phyloP scores from a whole-genome alignment of 2,113 vertebrate species.

The Elachura formosa region DNA sequence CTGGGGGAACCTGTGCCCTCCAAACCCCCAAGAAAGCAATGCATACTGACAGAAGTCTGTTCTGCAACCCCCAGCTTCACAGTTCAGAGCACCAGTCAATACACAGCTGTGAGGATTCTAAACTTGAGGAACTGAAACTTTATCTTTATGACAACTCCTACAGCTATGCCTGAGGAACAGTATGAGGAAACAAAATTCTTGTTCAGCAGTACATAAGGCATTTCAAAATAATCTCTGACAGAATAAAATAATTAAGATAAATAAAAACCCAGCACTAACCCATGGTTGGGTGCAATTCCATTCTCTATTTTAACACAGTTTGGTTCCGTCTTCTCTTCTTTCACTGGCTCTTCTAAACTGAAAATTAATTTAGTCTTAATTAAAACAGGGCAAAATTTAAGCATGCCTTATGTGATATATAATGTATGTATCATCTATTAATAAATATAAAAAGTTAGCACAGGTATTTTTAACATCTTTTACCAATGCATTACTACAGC shows the following conservation, averaged over 20 bases:
- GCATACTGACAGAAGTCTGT: neutral
- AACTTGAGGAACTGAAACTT: neutral
- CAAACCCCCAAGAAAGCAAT: neutral
- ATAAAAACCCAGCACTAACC: conserved; percentile 70
- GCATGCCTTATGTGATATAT: neutral
- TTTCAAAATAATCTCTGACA: neutral
- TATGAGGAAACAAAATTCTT: neutral
- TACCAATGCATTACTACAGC: neutral
- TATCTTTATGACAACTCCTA: neutral
- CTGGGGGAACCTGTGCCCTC: neutral
- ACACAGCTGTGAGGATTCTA: neutral
- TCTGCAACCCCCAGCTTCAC: neutral
- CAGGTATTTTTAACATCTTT: neutral
- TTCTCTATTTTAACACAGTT: conserved; percentile 80
- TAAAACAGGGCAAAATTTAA: neutral
- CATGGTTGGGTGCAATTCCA: conserved; percentile 84
- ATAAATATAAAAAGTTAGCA: neutral
- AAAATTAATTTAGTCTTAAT: neutral
- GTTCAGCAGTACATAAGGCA: neutral
- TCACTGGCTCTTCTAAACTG: conserved; percentile 63
- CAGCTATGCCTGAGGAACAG: neutral
- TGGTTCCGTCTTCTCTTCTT: conserved; percentile 73
- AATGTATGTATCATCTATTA: neutral
- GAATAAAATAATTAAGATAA: neutral
- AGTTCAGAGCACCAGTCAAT: neutral